Evolutionary conservation across 2,113 vertebrate genomes (phyloP).

Genomic region (Numenius arquata): DNA sequence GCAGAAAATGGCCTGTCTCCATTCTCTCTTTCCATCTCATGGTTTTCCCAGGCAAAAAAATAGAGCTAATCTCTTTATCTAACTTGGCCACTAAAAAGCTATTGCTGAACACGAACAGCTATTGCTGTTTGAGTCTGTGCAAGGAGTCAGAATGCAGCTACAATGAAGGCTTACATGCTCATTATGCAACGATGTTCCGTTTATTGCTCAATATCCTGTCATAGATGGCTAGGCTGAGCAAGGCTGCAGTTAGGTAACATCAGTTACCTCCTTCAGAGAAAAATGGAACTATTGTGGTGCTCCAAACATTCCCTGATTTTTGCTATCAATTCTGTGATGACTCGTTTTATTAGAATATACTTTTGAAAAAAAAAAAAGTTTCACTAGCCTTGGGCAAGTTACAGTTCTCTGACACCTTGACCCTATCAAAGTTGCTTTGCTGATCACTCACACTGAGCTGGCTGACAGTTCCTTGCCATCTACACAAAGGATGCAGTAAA

Average conservation of each 20-base stretch:
- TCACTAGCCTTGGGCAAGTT: neutral
- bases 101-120: neutral
- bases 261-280: slow-evolving; percentile 10
- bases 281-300: neutral
- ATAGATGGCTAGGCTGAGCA: neutral
- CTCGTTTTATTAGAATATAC: neutral
- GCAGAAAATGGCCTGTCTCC: neutral
- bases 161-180: neutral
- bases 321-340: neutral
- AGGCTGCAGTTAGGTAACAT: neutral
- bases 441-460: neutral
- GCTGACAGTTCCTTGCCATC: neutral
- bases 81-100: neutral
- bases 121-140: neutral
- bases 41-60: neutral
- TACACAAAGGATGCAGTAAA: neutral
- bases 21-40: neutral
- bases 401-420: neutral
- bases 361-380: neutral
- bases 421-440: neutral
- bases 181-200: neutral
- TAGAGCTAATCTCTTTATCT: neutral
- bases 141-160: neutral
- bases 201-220: slow-evolving; percentile 2
- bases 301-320: neutral